These are phyloP conservation scores for Tautogolabrus adspersus DNA, from an alignment of 2,113 vertebrate species.

Conservation along the genomic window DNA sequence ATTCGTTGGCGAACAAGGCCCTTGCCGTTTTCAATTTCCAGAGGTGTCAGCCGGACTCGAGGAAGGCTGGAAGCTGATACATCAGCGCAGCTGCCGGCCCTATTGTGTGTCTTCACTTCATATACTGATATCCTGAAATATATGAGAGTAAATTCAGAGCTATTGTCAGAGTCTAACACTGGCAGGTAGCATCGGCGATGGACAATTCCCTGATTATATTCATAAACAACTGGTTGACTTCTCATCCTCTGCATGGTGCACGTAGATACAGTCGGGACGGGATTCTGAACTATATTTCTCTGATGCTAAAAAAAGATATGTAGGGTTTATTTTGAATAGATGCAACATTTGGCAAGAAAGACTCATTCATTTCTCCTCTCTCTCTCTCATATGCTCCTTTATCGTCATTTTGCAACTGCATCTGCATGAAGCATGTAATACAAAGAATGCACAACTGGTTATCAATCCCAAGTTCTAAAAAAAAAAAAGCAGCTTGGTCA, in stretches of 20 bases:
- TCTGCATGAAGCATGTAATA: slow-evolving; percentile 50
- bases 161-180: slow-evolving; percentile 56
- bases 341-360: slow-evolving; percentile 37
- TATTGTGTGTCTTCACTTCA: slow-evolving; percentile 73
- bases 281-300: slow-evolving; percentile 25
- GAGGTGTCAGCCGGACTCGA: slow-evolving; percentile 74
- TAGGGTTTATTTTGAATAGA: slow-evolving; percentile 46
- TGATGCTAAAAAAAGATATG: slow-evolving; percentile 56
- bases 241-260: slow-evolving; percentile 31
- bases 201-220: slow-evolving; percentile 60
- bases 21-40: slow-evolving; percentile 80
- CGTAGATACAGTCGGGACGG: slow-evolving; percentile 28
- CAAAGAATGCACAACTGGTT: background rate
- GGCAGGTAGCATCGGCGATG: slow-evolving; percentile 55
- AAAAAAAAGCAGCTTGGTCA: no score
- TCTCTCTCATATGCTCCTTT: slow-evolving; percentile 51
- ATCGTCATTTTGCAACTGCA: slow-evolving; percentile 66
- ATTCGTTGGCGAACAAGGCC: slow-evolving; percentile 74
- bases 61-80: slow-evolving; percentile 68
- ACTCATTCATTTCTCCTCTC: slow-evolving; percentile 32
- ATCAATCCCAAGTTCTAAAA: no score
- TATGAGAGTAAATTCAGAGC: slow-evolving; percentile 54
- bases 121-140: slow-evolving; percentile 67
- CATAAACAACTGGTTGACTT: slow-evolving; percentile 71
- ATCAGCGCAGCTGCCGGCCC: slow-evolving; percentile 57